A percentile compares a stretch with the other conserved stretches of the same genome.
phyloP scores from a whole-genome alignment of 2,888 invertebrate genomes.

The Myathropa florea region DNA sequence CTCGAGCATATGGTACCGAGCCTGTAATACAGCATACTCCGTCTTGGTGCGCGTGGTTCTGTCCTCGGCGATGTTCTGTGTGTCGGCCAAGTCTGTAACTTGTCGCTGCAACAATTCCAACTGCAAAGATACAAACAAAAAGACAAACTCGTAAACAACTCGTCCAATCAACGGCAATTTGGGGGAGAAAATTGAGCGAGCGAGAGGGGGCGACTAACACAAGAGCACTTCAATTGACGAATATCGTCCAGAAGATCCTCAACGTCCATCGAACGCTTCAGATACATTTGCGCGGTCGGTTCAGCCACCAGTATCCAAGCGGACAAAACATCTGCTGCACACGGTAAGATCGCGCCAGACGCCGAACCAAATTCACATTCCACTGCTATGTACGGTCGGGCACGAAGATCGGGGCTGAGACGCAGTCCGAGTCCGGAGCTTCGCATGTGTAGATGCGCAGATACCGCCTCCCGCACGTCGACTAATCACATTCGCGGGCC shows the following conservation, averaged over 20 bases:
- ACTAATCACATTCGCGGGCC: conserved; percentile 38
- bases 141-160: conserved; percentile 23
- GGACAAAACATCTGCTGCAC: neutral
- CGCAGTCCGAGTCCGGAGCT: neutral
- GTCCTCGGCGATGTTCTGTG: conserved; percentile 92
- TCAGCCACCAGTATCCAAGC: neutral
- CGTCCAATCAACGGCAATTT: conserved; percentile 5
- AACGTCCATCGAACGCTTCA: conserved; percentile 80
- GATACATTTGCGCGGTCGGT: conserved; percentile 76
- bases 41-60: conserved; percentile 94
- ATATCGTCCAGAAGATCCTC: conserved; percentile 79
- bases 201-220: conserved; percentile 76
- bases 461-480: conserved; percentile 41
- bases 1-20: conserved; percentile 94
- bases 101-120: conserved; percentile 96
- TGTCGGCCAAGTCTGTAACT: conserved; percentile 93
- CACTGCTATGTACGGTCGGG: conserved; percentile 32
- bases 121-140: conserved; percentile 82
- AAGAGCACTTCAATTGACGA: conserved; percentile 78
- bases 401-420: neutral
- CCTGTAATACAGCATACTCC: conserved; percentile 95
- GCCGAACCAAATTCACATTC: conserved; percentile 46
- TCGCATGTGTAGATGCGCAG: conserved; percentile 28
- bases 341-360: neutral
- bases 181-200: conserved; percentile 6